These are phyloP conservation scores for Phaonia tiefii DNA, from an alignment of 2,888 invertebrate genomes.

Conservation along the genomic window DNA sequence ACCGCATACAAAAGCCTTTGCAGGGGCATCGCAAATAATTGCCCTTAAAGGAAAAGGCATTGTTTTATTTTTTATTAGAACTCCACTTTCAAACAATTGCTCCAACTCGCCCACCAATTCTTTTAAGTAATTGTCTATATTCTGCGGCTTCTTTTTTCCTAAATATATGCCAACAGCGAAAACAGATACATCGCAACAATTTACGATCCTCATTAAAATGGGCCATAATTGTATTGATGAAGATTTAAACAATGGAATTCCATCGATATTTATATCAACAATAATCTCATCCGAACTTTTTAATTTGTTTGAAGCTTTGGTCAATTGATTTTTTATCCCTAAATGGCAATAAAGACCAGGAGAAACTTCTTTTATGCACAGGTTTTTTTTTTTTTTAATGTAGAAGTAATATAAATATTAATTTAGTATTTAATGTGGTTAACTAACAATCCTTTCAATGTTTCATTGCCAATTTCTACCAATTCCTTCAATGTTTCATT, in stretches of 20 bases:
- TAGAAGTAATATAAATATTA: no score
- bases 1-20: constrained; percentile 34
- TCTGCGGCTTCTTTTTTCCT: background rate
- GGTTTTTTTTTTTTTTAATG: no score
- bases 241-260: background rate
- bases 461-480: no score
- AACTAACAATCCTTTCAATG: no score
- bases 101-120: background rate
- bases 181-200: background rate
- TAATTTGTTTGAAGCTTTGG: background rate
- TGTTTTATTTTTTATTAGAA: background rate
- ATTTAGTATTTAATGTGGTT: no score
- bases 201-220: constrained; percentile 15
- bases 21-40: constrained; percentile 33
- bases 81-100: no score
- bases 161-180: constrained; percentile 21
- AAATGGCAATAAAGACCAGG: constrained; percentile 11
- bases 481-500: no score
- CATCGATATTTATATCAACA: constrained; percentile 11
- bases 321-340: background rate
- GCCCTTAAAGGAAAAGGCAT: constrained; percentile 9
- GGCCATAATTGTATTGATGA: constrained; percentile 10
- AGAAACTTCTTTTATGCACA: background rate
- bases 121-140: constrained; percentile 7
- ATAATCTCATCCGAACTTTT: background rate